Evolutionary conservation across 2,888 invertebrate genomes (phyloP).

Genomic region (Adineta ricciae): DNA sequence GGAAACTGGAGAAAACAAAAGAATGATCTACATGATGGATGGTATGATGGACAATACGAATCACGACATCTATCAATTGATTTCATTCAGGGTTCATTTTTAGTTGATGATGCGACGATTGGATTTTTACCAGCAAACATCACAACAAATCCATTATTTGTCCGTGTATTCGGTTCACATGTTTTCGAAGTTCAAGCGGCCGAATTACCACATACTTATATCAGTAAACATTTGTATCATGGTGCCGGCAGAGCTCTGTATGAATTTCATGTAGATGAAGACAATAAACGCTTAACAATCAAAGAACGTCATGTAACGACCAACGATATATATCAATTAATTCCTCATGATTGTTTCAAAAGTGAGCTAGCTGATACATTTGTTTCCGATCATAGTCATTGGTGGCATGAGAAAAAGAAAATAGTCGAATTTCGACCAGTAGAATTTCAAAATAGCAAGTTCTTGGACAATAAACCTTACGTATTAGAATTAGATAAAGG

Average conservation of each 20-base stretch:
- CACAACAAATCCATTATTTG: background rate
- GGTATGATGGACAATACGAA: background rate
- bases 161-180: background rate
- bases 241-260: background rate
- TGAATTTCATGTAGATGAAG: background rate
- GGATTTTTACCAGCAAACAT: background rate
- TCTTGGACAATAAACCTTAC: background rate
- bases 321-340: background rate
- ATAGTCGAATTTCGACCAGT: background rate
- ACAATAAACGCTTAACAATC: background rate
- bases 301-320: background rate
- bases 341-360: background rate
- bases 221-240: background rate
- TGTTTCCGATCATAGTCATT: constrained; percentile 7
- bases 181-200: background rate
- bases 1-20: background rate
- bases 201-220: background rate
- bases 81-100: background rate
- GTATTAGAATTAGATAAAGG: no score
- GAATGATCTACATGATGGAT: background rate
- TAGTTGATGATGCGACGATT: background rate
- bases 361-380: background rate
- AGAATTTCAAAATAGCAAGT: background rate
- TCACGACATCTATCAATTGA: background rate
- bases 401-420: background rate